Conservation (phyloP, 2,888 invertebrate species). For the Parapristionchus giblindavisi region DNA sequence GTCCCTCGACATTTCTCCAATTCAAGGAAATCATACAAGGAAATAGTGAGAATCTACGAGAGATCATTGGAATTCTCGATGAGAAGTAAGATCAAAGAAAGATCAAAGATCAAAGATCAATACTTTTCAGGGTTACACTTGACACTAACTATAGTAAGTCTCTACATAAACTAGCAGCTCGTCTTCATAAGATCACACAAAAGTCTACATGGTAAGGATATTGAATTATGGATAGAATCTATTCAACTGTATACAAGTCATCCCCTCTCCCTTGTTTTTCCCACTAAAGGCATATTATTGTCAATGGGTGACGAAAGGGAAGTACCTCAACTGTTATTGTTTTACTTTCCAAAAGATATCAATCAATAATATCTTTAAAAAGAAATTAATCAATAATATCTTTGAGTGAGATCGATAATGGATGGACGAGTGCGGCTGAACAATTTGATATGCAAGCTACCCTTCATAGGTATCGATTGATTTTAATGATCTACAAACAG, state of each 20-base stretch:
- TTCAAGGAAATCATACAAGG: slow-evolving; percentile 17
- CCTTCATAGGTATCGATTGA: slow-evolving; percentile 51
- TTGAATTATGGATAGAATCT: neutral
- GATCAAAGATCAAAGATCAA: slow-evolving; percentile 3
- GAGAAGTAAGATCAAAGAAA: slow-evolving; percentile 24
- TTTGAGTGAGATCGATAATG: slow-evolving; percentile 56
- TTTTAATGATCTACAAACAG: neutral
- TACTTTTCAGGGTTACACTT: slow-evolving; percentile 23
- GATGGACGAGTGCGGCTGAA: slow-evolving; percentile 59
- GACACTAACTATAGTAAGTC: slow-evolving; percentile 32
- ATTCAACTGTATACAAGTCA: neutral
- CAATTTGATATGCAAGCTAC: slow-evolving; percentile 61
- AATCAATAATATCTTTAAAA: neutral
- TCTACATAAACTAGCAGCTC: slow-evolving; percentile 37
- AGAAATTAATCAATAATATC: neutral
- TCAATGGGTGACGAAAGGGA: too few species aligned
- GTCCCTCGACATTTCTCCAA: slow-evolving; percentile 33
- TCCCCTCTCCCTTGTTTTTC: neutral
- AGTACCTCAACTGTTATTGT: too few species aligned
- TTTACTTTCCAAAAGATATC: neutral
- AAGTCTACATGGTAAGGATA: slow-evolving; percentile 33
- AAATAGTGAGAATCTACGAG: slow-evolving; percentile 35
- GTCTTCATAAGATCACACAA: slow-evolving; percentile 38
- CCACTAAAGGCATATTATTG: too few species aligned
- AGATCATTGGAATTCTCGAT: slow-evolving; percentile 33